Conservation (phyloP, 2,797 vertebrate species). For the Harpagifer antarcticus region DNA sequence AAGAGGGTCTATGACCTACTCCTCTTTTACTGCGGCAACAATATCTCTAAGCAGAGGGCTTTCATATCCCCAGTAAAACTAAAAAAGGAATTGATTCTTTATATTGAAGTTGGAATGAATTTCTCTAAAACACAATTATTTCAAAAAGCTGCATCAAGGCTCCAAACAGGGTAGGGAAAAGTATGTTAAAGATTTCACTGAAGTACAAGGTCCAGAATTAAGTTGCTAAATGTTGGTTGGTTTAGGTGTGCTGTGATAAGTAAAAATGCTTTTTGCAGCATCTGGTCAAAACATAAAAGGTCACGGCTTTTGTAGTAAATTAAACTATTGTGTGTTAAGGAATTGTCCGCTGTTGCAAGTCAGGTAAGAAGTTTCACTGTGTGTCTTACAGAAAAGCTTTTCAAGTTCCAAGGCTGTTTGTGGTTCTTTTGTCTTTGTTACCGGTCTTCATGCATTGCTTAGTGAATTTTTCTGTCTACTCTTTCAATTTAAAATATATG, state of each 20-base stretch:
- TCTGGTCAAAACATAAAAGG: slow-evolving; percentile 13
- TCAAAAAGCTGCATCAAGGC: not conserved
- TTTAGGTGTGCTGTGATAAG: slow-evolving; percentile 3
- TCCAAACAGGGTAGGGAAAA: not conserved
- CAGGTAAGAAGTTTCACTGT: not conserved
- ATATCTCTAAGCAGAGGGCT: not conserved
- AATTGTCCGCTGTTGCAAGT: slow-evolving; percentile 3
- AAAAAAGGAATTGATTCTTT: not conserved
- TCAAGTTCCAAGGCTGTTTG: not conserved
- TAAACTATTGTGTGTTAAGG: not conserved
- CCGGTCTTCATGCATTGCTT: not conserved
- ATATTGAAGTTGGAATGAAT: slow-evolving; percentile 10
- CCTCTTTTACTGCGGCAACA: slow-evolving; percentile 3
- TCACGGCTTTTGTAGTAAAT: slow-evolving; percentile 27
- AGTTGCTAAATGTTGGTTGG: slow-evolving; percentile 5
- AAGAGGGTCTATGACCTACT: not conserved
- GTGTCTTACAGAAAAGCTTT: not conserved
- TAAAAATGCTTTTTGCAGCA: not conserved
- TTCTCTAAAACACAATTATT: slow-evolving; percentile 9
- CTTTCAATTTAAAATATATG: not conserved
- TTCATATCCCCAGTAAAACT: not conserved
- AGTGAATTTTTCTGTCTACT: not conserved
- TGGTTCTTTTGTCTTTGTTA: not conserved
- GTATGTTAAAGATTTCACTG: not conserved
- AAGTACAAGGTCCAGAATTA: not conserved